Evolutionary conservation across 2,797 vertebrate species (phyloP).

Genomic region (Ciconia nigra): DNA sequence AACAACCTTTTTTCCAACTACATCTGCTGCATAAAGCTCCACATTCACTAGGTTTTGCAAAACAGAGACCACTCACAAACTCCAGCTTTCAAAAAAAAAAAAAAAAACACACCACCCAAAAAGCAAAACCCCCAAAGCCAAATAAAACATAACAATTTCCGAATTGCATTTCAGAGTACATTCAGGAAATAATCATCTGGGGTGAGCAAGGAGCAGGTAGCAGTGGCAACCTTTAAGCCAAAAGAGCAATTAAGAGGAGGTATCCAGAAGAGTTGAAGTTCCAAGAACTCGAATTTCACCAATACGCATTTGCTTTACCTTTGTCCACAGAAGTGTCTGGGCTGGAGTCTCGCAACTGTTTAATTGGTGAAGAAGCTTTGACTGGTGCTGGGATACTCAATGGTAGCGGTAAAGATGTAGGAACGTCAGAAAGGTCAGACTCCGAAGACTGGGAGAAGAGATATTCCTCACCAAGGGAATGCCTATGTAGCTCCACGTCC

Average conservation of each 20-base stretch:
- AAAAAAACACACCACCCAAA: background rate
- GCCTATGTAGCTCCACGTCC: conserved; percentile 93
- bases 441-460: conserved; percentile 79
- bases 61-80: background rate
- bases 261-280: background rate
- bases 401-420: conserved; percentile 70
- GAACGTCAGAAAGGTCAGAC: conserved; percentile 73
- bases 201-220: background rate
- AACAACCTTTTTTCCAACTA: background rate
- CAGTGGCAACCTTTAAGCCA: background rate
- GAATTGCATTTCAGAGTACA: background rate
- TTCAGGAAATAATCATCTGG: background rate
- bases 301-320: conserved; percentile 76
- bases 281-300: background rate
- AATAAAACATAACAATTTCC: background rate
- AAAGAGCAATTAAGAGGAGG: background rate
- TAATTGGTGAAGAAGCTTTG: conserved; percentile 81
- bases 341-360: conserved; percentile 74
- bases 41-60: background rate
- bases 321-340: conserved; percentile 78
- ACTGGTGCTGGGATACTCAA: conserved; percentile 72
- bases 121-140: background rate
- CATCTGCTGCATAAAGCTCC: background rate
- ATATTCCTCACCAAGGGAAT: conserved; percentile 89
- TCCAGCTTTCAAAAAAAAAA: background rate